Conservation (phyloP, 2,888 invertebrate species). For the Folsomia manolachei region DNA sequence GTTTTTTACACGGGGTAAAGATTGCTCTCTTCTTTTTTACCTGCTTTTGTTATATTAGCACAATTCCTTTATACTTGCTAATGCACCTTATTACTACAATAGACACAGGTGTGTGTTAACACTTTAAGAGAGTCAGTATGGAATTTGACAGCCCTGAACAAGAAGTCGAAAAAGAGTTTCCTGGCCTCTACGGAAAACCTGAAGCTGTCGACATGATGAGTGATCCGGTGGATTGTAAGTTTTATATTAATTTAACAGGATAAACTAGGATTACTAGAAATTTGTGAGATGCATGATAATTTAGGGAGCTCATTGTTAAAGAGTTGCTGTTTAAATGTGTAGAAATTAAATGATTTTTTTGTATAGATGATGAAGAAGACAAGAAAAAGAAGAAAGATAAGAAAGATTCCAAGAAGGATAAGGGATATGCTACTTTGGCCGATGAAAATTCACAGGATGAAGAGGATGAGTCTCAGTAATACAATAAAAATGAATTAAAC, state of each 20-base stretch:
- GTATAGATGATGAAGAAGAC: slow-evolving; percentile 44
- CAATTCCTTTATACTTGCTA: too few relatives aligned
- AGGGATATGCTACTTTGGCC: slow-evolving; percentile 47
- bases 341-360: neutral
- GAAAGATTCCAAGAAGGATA: slow-evolving; percentile 48
- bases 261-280: too few relatives aligned
- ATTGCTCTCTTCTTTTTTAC: too few relatives aligned
- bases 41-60: too few relatives aligned
- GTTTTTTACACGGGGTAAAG: too few relatives aligned
- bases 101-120: too few relatives aligned
- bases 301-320: neutral
- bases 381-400: slow-evolving; percentile 48
- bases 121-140: too few relatives aligned
- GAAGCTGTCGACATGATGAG: slow-evolving; percentile 28
- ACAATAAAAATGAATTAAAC: too few relatives aligned
- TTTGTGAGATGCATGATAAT: neutral
- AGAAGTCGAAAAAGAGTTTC: slow-evolving; percentile 49
- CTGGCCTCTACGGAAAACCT: slow-evolving; percentile 45
- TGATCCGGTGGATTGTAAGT: slow-evolving; percentile 32
- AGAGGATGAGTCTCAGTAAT: slow-evolving; percentile 40
- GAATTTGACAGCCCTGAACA: slow-evolving; percentile 50
- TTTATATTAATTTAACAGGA: too few relatives aligned
- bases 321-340: neutral
- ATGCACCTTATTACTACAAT: too few relatives aligned
- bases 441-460: slow-evolving; percentile 49